Evolutionary conservation across 2,888 invertebrate genomes (phyloP), one percentile per base, ranked within the genome.

Genomic region (Netelia fuscicornis): DNA sequence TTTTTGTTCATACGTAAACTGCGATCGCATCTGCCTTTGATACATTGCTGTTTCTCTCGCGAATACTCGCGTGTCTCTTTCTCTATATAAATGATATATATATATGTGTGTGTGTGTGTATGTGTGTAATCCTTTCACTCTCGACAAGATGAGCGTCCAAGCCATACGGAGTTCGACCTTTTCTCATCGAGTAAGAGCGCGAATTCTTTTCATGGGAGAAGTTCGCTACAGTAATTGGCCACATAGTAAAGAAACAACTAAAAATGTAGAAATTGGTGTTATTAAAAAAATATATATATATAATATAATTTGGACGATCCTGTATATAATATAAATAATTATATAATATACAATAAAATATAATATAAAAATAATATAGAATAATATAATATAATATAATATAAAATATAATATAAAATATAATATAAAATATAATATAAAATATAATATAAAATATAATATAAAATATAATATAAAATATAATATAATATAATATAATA

Each of bases 41-140:
- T 37, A 37, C 37, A 37, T 37, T 37, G 6, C 6, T 58, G 30
- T 56, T 17, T n/a, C 52, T 25, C 71, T n/a, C 5, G 44, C 23
- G 6, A 30, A 20, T 13, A n/a, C 30, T 20, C 42, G 60, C 56
- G 37, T 58, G 56, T 60, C 72, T 72, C 17, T 70, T 70, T 48
- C 37, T 70, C 52, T 6, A 70, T 17, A 9, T 17, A 56, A n/a
- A 17, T 56, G 8, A 3, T 56, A 56, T 56, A 56, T 20, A 20
- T 56, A 13, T 62, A 23, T 20, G 20, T 20, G 20, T 20, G 20
- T 20, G 20, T 20, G 20, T 20, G 20, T 20, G 20, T 20, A 1
- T 20, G 20, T 20, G 72, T 81, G 75, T 71, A 86, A 83, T 86
- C 87, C 87, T 87, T 87, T 87, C 87, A 87, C 87, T 87, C 86